Base-by-base conservation (phyloP, 2,797 vertebrate genomes). In the Sternarchorhynchus goeldii region DNA sequence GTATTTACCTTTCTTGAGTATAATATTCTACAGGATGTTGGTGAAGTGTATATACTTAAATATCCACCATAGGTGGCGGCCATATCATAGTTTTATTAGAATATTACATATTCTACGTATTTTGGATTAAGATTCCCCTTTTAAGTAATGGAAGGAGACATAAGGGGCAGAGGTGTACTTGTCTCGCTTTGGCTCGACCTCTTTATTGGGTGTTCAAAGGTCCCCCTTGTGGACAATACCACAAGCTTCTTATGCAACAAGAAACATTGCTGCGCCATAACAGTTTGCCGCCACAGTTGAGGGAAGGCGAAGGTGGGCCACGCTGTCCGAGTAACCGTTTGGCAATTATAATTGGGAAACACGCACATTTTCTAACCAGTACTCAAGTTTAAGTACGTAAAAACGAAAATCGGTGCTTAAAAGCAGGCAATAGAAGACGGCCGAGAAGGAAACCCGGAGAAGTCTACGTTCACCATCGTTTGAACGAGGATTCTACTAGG, bases 161-260 rank as follows among this genome's bases (percentile, higher is more conserved):
- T 50, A 12, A 50, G 45, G 45, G 45, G 45, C 45, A 50, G 45
- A 50, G 2, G 12, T 50, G 45, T 50, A 50, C 45, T 50, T 50
- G 3, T 50, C 1, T 50, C 45, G 45, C 14, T 50, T 50, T 14
- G 45, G 14, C 12, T 50, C 45, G 10, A 12, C 45, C 45, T 50
- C 45, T 50, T 50, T 12, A 12, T 50, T 10, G 45, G 34, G 45
- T 12, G 29, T 57, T 31, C 64, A 1, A 0, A 29, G 34, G 6
- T 8, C 55, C 81, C 77, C 50, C 84, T 83, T 18, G 74, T 81
- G 84, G 81, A 36, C 45, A 8, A 10, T n/a, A 8, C 1, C 3
- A 14, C 17, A 10, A 3, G 45, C 14, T 1, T n/a, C 29, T 85
- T 83, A 83, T 45, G 77, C 75, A 85, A 83, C 82, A 55, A 34